These are phyloP conservation scores for Yponomeuta plumbellus DNA, from an alignment of 2,888 invertebrate genomes.

Conservation along the genomic window DNA sequence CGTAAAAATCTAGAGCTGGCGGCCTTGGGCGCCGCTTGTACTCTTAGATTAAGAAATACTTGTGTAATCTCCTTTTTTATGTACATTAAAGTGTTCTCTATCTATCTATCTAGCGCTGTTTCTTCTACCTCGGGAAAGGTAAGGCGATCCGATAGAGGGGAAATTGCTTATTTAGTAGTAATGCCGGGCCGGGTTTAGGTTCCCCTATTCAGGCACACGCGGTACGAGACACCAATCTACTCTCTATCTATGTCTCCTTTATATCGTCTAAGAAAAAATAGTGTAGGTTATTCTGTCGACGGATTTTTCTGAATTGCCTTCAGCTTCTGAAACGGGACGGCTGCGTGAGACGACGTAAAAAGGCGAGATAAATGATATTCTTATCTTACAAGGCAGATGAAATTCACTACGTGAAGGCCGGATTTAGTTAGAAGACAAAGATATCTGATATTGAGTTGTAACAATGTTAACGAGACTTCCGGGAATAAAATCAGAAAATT, in stretches of 20 bases:
- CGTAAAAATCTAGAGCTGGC: background rate
- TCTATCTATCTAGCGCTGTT: background rate
- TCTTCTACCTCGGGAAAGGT: background rate
- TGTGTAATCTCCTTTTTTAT: too few relatives aligned
- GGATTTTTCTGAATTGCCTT: background rate
- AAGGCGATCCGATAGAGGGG: background rate
- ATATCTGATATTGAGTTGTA: too few relatives aligned
- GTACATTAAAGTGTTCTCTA: too few relatives aligned
- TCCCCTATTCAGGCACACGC: background rate
- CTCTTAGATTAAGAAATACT: too few relatives aligned
- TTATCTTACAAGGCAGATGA: too few relatives aligned
- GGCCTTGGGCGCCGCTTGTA: too few relatives aligned
- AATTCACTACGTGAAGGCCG: too few relatives aligned
- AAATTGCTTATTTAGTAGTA: slow-evolving; percentile 2
- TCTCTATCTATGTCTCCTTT: background rate
- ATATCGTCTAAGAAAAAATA: too few relatives aligned
- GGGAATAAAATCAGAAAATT: too few relatives aligned
- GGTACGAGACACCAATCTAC: background rate
- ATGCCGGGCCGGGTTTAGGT: background rate
- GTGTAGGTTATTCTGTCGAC: background rate
- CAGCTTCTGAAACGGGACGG: background rate
- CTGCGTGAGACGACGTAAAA: background rate
- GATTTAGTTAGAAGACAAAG: too few relatives aligned
- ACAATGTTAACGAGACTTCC: too few relatives aligned
- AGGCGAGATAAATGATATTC: background rate